phyloP scores from a whole-genome alignment of 1,140 invertebrate species.

The Daktulosphaira vitifoliae region DNA sequence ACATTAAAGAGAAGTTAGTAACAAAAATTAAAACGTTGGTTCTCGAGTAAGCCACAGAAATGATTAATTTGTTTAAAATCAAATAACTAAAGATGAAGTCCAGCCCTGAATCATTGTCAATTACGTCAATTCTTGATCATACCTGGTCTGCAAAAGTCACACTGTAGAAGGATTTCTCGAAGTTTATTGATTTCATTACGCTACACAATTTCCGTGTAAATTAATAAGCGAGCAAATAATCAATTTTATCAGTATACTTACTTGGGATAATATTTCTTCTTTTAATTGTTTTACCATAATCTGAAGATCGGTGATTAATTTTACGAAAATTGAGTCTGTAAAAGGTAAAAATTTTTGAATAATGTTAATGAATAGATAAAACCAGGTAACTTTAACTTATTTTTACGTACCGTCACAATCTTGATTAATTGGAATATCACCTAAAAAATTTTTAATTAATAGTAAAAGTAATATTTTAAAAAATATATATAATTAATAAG shows the following conservation, averaged over 20 bases:
- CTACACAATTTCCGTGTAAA: slow-evolving; percentile 42
- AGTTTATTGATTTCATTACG: slow-evolving; percentile 61
- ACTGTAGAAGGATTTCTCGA: slow-evolving; percentile 63
- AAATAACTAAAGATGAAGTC: slow-evolving; percentile 33
- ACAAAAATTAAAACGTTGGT: slow-evolving; percentile 8
- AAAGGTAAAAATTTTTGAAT: too few species aligned
- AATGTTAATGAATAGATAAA: too few species aligned
- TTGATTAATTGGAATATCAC: slow-evolving; percentile 64
- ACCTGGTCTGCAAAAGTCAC: slow-evolving; percentile 55
- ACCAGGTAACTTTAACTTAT: neutral
- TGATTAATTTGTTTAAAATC: slow-evolving; percentile 28
- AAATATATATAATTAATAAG: neutral
- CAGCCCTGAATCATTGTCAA: slow-evolving; percentile 34
- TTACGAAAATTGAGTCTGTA: slow-evolving; percentile 55
- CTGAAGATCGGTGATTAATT: slow-evolving; percentile 63
- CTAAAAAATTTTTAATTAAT: slow-evolving; percentile 41
- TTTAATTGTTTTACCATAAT: slow-evolving; percentile 59
- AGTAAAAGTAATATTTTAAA: neutral
- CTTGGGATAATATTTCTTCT: slow-evolving; percentile 54
- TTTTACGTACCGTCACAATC: slow-evolving; percentile 50
- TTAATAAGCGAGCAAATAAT: neutral
- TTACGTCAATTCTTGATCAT: slow-evolving; percentile 34
- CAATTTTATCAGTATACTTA: slow-evolving; percentile 38
- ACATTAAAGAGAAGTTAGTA: slow-evolving; percentile 33
- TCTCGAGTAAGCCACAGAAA: slow-evolving; percentile 1